A percentile compares a stretch with the other conserved stretches of the same genome.
Evolutionary conservation across 2,113 vertebrate genomes (phyloP).

Genomic region (Sus scrofa): DNA sequence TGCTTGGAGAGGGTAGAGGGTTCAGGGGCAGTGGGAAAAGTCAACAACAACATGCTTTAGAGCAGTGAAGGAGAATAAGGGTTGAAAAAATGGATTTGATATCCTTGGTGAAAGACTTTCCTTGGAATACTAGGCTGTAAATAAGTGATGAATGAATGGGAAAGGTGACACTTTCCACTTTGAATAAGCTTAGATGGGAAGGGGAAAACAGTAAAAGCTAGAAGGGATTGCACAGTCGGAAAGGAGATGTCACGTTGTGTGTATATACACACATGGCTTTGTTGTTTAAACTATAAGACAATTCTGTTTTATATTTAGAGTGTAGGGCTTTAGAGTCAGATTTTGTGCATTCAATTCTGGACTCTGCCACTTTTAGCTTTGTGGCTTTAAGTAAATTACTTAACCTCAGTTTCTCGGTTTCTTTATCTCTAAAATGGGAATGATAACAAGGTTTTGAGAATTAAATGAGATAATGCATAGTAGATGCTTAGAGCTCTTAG

Average conservation of each 20-base stretch:
- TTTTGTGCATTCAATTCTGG: conserved; percentile 12
- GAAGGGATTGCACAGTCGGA: not conserved
- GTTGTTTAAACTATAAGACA: not conserved
- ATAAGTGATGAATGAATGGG: not conserved
- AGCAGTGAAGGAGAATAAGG: not conserved
- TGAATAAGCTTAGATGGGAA: not conserved
- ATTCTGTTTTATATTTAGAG: not conserved
- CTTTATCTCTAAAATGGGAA: not conserved
- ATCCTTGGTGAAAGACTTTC: not conserved
- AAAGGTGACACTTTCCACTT: not conserved
- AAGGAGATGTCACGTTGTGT: not conserved
- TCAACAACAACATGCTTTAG: not conserved
- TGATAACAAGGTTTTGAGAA: conserved; percentile 37
- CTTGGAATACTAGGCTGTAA: not conserved
- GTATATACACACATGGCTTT: not conserved
- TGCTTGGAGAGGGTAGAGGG: not conserved
- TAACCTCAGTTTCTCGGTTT: not conserved
- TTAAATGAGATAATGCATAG: not conserved
- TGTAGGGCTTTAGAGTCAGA: not conserved
- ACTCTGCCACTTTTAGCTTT: not conserved
- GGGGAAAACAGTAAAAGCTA: not conserved
- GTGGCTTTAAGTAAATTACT: not conserved
- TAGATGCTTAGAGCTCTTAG: conserved; percentile 18
- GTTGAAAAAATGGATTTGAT: not conserved
- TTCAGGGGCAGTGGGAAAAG: not conserved